Percentiles rank a stretch among this genome's conserved stretches.
Conservation (phyloP, 2,113 vertebrate genomes). For the Jaculus jaculus region DNA sequence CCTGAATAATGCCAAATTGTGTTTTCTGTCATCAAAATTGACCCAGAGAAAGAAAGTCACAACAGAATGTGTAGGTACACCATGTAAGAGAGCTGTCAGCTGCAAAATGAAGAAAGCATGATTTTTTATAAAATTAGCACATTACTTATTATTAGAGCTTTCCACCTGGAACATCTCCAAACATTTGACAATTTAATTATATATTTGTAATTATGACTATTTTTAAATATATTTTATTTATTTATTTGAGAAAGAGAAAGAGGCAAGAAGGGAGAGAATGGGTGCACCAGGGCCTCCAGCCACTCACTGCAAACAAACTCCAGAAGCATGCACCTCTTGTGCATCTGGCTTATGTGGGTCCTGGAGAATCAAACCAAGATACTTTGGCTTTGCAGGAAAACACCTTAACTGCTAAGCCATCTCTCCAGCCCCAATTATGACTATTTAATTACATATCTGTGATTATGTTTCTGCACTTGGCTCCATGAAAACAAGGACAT, state of each 20-base stretch:
- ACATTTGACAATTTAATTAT: conserved; percentile 55
- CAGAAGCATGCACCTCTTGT: too few relatives aligned
- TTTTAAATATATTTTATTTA: too few relatives aligned
- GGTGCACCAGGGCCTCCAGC: too few relatives aligned
- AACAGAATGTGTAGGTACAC: conserved; percentile 19
- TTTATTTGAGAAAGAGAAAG: too few relatives aligned
- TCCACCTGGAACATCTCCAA: conserved; percentile 67
- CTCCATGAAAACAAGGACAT: conserved; percentile 5
- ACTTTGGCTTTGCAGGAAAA: too few relatives aligned
- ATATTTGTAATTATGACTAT: conserved; percentile 36
- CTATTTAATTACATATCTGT: conserved; percentile 52
- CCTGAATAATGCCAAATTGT: conserved; percentile 52
- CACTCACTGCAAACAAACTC: too few relatives aligned
- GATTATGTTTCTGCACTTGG: conserved; percentile 46
- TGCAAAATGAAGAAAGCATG: not conserved
- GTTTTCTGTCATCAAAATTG: conserved; percentile 54
- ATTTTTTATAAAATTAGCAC: not conserved
- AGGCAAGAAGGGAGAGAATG: too few relatives aligned
- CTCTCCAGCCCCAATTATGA: too few relatives aligned
- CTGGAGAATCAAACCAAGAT: too few relatives aligned
- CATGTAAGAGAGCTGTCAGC: not conserved
- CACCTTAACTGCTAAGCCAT: too few relatives aligned
- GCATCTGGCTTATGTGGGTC: too few relatives aligned
- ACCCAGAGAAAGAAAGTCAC: conserved; percentile 45
- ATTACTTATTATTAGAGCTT: conserved; percentile 36